Conservation (phyloP, 1,140 invertebrate species). For the Zeugodacus cucurbitae region DNA sequence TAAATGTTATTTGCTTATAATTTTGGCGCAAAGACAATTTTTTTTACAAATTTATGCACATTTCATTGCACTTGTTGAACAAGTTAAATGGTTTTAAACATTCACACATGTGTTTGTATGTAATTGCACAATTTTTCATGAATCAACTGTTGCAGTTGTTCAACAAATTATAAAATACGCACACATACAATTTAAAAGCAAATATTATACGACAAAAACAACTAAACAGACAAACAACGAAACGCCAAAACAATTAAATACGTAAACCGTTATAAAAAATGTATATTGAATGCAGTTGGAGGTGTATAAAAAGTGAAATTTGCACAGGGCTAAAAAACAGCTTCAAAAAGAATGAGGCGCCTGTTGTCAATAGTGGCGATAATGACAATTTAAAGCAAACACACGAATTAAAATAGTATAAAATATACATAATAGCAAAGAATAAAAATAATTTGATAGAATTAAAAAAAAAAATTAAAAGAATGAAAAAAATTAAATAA, state of each 20-base stretch:
- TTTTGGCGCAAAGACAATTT: too few species aligned
- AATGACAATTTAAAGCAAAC: not conserved
- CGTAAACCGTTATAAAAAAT: not conserved
- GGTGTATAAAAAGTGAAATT: conserved; percentile 38
- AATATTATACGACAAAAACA: not conserved
- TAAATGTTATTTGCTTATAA: too few species aligned
- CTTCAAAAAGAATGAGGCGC: not conserved
- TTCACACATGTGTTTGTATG: not conserved
- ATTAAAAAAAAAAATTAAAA: not conserved
- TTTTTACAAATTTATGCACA: too few species aligned
- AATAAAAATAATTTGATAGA: not conserved
- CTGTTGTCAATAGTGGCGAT: not conserved
- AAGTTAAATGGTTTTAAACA: not conserved
- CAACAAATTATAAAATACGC: not conserved
- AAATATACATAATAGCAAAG: not conserved
- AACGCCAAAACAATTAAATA: not conserved
- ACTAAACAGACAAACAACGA: not conserved
- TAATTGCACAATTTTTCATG: not conserved
- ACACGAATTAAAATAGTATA: not conserved
- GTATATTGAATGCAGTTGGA: not conserved
- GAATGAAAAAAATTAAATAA: not conserved
- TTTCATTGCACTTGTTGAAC: too few species aligned
- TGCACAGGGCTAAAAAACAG: not conserved
- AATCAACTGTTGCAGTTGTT: not conserved
- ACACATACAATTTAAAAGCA: not conserved